phyloP scores from a whole-genome alignment of 2,113 vertebrate species.

The Arvicanthis niloticus region DNA sequence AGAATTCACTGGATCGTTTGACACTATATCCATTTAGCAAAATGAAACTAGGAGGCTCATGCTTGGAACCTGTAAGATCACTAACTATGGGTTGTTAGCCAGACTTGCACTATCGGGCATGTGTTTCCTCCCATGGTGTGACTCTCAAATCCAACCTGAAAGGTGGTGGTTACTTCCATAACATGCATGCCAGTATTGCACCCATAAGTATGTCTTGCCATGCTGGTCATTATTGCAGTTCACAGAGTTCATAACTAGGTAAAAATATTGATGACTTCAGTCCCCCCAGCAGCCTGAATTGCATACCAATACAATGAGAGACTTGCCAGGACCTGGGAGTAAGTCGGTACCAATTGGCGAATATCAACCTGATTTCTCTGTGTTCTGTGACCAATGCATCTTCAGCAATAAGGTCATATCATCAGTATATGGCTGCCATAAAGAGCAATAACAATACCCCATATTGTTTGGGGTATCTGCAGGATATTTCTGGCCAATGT shows the following conservation, averaged over 20 bases:
- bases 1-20: neutral
- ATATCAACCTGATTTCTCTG: neutral
- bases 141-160: neutral
- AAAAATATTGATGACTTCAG: neutral
- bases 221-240: neutral
- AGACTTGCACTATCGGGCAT: neutral
- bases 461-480: neutral
- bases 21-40: neutral
- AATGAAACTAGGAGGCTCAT: neutral
- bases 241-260: neutral
- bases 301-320: neutral
- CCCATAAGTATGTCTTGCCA: neutral
- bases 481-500: neutral
- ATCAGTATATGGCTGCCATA: neutral
- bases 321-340: neutral
- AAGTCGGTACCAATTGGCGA: neutral
- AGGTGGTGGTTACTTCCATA: neutral
- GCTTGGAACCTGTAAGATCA: neutral
- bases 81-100: neutral
- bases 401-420: neutral
- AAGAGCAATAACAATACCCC: neutral
- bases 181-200: neutral
- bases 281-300: neutral
- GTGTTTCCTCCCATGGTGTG: neutral
- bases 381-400: neutral